Base-by-base conservation (phyloP, 2,113 vertebrate genomes). In the Nematolebias whitei region DNA sequence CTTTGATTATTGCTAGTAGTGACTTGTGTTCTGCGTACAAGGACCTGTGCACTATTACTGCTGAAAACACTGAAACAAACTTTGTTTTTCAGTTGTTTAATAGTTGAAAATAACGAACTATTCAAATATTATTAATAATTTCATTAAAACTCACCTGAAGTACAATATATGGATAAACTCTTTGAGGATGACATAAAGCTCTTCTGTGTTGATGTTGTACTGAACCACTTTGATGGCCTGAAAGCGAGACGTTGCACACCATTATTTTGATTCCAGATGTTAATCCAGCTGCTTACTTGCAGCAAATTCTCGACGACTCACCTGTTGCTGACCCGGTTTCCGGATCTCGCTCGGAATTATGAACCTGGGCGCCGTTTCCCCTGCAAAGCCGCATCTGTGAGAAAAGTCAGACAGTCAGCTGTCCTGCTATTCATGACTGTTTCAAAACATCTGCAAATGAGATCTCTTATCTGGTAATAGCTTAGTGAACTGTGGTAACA, bases 91-190 rank as follows among this genome's bases (percentile, higher is more conserved):
- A 12, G 23, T 4, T 26, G 12, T 58, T 24, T 19, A 2, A 6
- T 16, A 4, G 3, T 29, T n/a, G 26, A 12, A 53, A 19, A 35
- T 10, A 35, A 35, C 32, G 2, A 35, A 35, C 9, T 18, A 12
- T 2, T 14, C 2, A 5, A 35, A 35, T 10, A 35, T 9, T 35
- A 53, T 18, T 0, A 32, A 10, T 6, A 18, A 32, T 11, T 49
- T n/a, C 11, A 14, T 35, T 44, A 7, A 23, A 40, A 35, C 43
- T 86, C 76, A 99, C 98, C 98, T 96, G 93, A 99, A 99, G 90
- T 99, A 99, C 0, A 99, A 89, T 80, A 94, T 94, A 71, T 99
- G 98, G 85, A 99, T 96, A 62, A 99, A 99, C 76, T 99, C 97
- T 92, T 98, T 98, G 80, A 99, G 93, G 61, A 96, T 96, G 2